A percentile compares a stretch with the other conserved stretches of the same genome.
Conservation (phyloP, 2,888 invertebrate genomes). For the Epirrhoe tristata region DNA sequence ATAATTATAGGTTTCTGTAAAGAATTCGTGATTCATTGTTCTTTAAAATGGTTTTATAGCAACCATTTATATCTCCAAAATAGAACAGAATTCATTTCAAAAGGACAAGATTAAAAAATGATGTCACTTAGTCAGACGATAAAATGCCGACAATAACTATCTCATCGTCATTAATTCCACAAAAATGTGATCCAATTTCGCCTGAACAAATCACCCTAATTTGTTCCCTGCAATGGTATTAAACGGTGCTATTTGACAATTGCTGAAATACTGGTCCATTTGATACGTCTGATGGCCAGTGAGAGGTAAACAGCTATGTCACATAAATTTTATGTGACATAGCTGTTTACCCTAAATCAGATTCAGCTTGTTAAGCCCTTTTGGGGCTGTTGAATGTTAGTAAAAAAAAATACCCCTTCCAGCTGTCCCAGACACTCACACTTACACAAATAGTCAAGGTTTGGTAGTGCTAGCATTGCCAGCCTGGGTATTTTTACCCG, state of each 20-base stretch:
- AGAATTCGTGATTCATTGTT: too few relatives aligned
- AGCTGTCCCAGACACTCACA: too few relatives aligned
- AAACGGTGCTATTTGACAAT: slow-evolving; percentile 45
- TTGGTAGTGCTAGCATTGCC: too few relatives aligned
- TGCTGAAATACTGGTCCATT: slow-evolving; percentile 30
- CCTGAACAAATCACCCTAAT: slow-evolving; percentile 40
- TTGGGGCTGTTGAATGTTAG: too few relatives aligned
- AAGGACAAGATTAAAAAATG: slow-evolving; percentile 16
- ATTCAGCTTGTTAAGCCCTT: too few relatives aligned
- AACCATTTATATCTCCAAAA: neutral
- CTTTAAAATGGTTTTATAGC: neutral
- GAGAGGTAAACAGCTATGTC: slow-evolving; percentile 1
- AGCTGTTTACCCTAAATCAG: too few relatives aligned
- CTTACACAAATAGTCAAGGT: too few relatives aligned
- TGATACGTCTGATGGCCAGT: slow-evolving; percentile 15
- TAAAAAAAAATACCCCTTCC: too few relatives aligned
- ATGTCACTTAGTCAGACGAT: slow-evolving; percentile 24
- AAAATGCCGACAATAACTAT: slow-evolving; percentile 21
- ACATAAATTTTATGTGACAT: neutral
- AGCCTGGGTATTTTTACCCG: too few relatives aligned
- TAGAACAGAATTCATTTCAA: slow-evolving; percentile 1
- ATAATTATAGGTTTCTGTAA: too few relatives aligned
- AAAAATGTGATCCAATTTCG: slow-evolving; percentile 35
- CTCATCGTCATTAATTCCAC: slow-evolving; percentile 26
- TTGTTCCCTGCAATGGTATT: slow-evolving; percentile 42